These are phyloP conservation scores for Oncorhynchus gorbuscha DNA, from an alignment of 2,113 vertebrate genomes.

Conservation along the genomic window DNA sequence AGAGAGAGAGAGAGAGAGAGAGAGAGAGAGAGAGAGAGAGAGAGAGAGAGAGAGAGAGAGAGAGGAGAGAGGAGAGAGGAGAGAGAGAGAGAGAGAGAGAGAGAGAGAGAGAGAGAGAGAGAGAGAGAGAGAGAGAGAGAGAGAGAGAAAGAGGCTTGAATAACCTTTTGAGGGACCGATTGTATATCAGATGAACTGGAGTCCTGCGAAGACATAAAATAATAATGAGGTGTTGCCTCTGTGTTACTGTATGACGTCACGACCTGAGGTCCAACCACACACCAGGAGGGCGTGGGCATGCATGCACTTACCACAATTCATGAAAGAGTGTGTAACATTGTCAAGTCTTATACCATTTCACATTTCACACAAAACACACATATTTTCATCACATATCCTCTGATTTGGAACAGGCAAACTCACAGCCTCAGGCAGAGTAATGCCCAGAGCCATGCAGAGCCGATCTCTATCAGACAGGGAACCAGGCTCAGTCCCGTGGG, in stretches of 20 bases:
- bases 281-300: neutral
- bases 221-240: constrained; percentile 33
- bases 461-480: neutral
- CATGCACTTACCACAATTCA: constrained; percentile 21
- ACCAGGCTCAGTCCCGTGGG: neutral
- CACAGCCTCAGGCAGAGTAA: neutral
- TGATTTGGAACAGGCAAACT: neutral
- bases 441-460: constrained; percentile 1
- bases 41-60: neutral
- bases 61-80: too few relatives aligned
- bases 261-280: neutral
- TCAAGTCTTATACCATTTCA: neutral
- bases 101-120: neutral
- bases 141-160: constrained; percentile 19
- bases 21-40: neutral
- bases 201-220: constrained; percentile 65
- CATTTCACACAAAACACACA: neutral
- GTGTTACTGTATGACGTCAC: constrained; percentile 11
- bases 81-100: too few relatives aligned
- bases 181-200: constrained; percentile 58
- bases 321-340: constrained; percentile 1
- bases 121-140: constrained; percentile 6
- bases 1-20: neutral
- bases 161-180: constrained; percentile 71
- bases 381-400: neutral